phyloP scores from a whole-genome alignment of 1,140 invertebrate species.

The Musca domestica region DNA sequence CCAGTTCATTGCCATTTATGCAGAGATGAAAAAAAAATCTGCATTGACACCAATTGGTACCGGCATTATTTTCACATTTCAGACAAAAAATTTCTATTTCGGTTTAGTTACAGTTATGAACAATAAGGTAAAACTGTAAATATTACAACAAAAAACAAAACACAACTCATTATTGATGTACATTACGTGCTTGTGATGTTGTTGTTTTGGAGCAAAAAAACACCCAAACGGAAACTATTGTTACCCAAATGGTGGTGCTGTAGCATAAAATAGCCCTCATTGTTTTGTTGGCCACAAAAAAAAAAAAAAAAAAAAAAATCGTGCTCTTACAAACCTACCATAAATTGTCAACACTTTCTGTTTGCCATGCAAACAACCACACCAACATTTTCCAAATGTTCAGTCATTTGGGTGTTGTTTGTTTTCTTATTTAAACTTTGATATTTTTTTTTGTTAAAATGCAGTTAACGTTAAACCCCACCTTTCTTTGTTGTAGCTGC shows the following conservation, averaged over 20 bases:
- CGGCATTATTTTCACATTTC: neutral
- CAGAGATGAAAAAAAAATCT: neutral
- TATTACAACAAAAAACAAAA: neutral
- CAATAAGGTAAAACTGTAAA: too few relatives aligned
- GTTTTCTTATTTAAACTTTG: neutral
- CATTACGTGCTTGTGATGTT: too few relatives aligned
- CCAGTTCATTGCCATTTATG: neutral
- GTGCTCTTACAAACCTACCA: neutral
- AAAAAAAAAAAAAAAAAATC: too few relatives aligned
- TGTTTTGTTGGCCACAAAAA: neutral
- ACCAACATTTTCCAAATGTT: too few relatives aligned
- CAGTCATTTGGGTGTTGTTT: neutral
- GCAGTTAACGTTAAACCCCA: constrained; percentile 9
- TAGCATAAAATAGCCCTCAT: constrained; percentile 12
- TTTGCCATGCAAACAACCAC: too few relatives aligned
- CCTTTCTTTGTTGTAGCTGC: neutral
- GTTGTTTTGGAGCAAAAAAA: neutral
- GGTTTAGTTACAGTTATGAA: neutral
- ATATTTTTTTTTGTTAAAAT: neutral
- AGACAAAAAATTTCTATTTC: neutral
- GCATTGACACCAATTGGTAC: constrained; percentile 30
- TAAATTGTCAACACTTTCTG: constrained; percentile 9
- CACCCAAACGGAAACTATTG: constrained; percentile 8
- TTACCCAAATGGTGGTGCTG: neutral
- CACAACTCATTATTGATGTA: too few relatives aligned